Evolutionary conservation across 2,888 invertebrate species (phyloP).

Genomic region (Phengaris arion): DNA sequence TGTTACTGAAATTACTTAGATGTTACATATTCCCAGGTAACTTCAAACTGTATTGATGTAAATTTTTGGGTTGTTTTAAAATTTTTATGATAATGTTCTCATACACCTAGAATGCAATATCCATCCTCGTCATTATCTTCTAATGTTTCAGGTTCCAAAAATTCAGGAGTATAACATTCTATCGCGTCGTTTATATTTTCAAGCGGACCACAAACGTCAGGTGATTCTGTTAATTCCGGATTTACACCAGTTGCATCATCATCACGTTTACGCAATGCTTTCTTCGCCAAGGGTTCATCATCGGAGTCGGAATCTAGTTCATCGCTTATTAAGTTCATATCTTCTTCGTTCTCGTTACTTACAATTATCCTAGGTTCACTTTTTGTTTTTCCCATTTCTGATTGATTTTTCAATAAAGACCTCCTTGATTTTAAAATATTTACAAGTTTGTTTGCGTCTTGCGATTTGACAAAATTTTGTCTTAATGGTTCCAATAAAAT

Average conservation of each 20-base stretch:
- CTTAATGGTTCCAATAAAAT: slow-evolving; percentile 6
- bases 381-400: slow-evolving; percentile 4
- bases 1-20: too few relatives aligned
- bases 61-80: background rate
- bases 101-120: slow-evolving; percentile 6
- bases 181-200: background rate
- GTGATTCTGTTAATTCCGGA: background rate
- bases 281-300: slow-evolving; percentile 62
- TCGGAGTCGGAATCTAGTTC: slow-evolving; percentile 45
- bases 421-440: slow-evolving; percentile 10
- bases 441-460: background rate
- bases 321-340: slow-evolving; percentile 3
- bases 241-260: slow-evolving; percentile 18
- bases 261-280: slow-evolving; percentile 48
- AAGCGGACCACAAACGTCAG: background rate
- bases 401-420: background rate
- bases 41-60: too few relatives aligned
- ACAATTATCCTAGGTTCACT: slow-evolving; percentile 28
- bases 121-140: background rate
- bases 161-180: background rate
- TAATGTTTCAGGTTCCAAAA: background rate
- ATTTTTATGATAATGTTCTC: background rate
- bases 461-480: background rate
- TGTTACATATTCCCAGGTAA: too few relatives aligned
- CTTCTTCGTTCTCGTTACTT: slow-evolving; percentile 25